Base-by-base conservation (phyloP, 2,797 vertebrate species). In the Urocyon cinereoargenteus region DNA sequence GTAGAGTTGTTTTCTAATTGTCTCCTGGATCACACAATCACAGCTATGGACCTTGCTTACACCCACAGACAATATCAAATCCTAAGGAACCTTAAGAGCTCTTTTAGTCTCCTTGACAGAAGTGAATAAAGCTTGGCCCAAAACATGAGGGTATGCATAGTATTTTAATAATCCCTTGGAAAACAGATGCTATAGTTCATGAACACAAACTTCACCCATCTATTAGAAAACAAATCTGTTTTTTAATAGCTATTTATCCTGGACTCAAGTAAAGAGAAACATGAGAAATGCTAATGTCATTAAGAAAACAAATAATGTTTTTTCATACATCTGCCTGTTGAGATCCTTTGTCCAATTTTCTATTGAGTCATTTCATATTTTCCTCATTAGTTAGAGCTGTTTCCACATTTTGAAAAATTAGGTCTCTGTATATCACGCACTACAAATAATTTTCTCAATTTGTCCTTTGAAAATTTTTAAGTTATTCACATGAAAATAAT, bases 231-330 rank as follows among this genome's bases (percentile, higher is more conserved):
- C 11, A 81, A 94, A 64, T 19, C n/a, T 34, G 53, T 55, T 45
- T 75, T 49, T 77, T 45, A 68, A 53, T 7, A 57, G 66, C 36
- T 78, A n/a, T 62, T 92, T 78, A 49, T 40, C n/a, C 2, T 59
- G 12, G 22, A 72, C 12, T 86, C 59, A 57, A 90, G 83, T 62
- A 73, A 95, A 91, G 57, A 90, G 70, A 90, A 77, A 85, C 34
- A 86, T 53, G 31, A 93, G 34, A 95, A 87, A 87, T 14, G 31
- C 51, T 34, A 79, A 75, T 21, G 83, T 64, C 45, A 70, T 62
- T 75, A 96, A 84, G 57, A 92, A 92, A 95, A 85, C 81, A 93
- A 96, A 93, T 59, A 72, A 84, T 19, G 49, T 19, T 34, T 83
- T 88, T 57, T 92, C 79, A 82, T 45, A 59, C 55, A 82, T 51